These are phyloP conservation scores for Lonchura striata DNA, from an alignment of 2,113 vertebrate genomes.

Conservation along the genomic window DNA sequence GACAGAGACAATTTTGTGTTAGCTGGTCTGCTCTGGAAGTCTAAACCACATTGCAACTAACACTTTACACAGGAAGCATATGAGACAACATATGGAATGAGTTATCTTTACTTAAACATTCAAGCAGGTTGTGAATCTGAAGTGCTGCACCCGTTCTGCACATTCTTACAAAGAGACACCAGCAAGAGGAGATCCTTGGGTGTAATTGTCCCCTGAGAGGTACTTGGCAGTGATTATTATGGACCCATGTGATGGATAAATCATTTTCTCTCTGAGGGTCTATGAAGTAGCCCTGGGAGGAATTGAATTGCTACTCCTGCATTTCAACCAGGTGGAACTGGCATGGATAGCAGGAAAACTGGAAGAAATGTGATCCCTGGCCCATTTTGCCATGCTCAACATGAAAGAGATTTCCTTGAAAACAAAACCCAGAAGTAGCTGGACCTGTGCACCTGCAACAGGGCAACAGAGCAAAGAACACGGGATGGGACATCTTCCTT, in stretches of 20 bases:
- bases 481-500: accelerated
- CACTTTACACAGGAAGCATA: not conserved
- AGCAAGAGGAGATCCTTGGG: not conserved
- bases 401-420: not conserved
- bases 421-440: not conserved
- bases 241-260: not conserved
- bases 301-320: not conserved
- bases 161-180: not conserved
- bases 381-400: no score
- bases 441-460: accelerated
- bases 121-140: not conserved
- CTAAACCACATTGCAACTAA: not conserved
- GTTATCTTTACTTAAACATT: not conserved
- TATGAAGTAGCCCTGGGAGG: not conserved
- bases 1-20: not conserved
- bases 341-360: not conserved
- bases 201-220: accelerated
- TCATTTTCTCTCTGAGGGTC: not conserved
- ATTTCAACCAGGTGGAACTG: not conserved
- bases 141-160: not conserved
- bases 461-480: not conserved
- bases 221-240: not conserved
- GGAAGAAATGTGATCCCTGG: not conserved
- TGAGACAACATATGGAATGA: not conserved
- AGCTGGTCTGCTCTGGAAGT: not conserved